Base-by-base conservation (phyloP, 2,888 invertebrate species). In the Iphiclides podalirius region DNA sequence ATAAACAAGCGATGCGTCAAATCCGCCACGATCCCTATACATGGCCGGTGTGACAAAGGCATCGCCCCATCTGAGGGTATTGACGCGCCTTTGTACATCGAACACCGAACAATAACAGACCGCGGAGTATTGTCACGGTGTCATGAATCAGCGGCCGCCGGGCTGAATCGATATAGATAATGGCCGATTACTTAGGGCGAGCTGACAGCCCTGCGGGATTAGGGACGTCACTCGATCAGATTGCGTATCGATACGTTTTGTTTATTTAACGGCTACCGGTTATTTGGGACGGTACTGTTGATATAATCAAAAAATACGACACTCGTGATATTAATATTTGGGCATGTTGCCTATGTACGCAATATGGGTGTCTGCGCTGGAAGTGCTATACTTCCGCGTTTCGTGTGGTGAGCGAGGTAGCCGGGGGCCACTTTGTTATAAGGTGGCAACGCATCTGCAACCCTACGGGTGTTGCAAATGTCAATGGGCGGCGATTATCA, bases 101-200 rank as follows among this genome's bases (percentile, higher is more conserved):
- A 38, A 43, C n/a, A 31, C 38, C 9, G 23, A 15, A 52, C 52
- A 46, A 46, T 44, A 37, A 43, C 47, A 43, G 40, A 39, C 46
- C n/a, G n/a, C n/a, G n/a, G n/a, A n/a, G n/a, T 20, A 20, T 20
- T 37, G 33, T 43, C 23, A 7, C 39, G 31, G 35, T 51, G 59
- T 63, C 58, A 63, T 59, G 66, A 66, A 68, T 68, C 64, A 61
- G 63, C 66, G 68, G 66, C 66, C 64, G 64, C 62, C 59, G 59
- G 64, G 61, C 61, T 64, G 67, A 77, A 75, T 75, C 74, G 72
- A 74, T 77, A 73, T 68, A 72, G 73, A 78, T 76, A 79, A 78
- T 78, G 72, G 75, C 51, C 74, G 78, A 79, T 79, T 79, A 80
- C 75, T 79, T 75, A 75, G 63, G 66, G 67, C 62, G 66, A 74